Evolutionary conservation across 2,888 invertebrate species (phyloP).

Genomic region (Melikaiella ostensackeni): DNA sequence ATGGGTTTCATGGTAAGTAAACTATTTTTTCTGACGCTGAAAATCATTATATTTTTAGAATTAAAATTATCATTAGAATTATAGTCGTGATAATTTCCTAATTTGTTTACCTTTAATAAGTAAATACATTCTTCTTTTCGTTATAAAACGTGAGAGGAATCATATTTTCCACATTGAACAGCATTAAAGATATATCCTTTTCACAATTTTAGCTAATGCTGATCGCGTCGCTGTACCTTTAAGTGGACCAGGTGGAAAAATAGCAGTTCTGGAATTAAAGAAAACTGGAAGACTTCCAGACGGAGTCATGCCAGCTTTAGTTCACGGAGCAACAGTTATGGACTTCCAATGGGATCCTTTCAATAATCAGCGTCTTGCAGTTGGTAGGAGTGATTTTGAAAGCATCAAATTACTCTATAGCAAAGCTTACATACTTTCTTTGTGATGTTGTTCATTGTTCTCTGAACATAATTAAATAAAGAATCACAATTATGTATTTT

Average conservation of each 20-base stretch:
- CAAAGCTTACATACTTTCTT: constrained; percentile 48
- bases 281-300: constrained; percentile 88
- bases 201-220: constrained; percentile 83
- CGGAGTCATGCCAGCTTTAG: constrained; percentile 90
- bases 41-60: neutral
- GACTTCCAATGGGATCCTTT: constrained; percentile 98
- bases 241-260: constrained; percentile 93
- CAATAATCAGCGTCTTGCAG: constrained; percentile 86
- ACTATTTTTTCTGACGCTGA: neutral
- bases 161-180: neutral
- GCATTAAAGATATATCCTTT: constrained; percentile 36
- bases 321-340: constrained; percentile 92
- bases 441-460: neutral
- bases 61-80: too few species aligned
- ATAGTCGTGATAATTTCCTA: too few species aligned
- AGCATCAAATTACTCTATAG: neutral
- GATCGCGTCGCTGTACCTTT: constrained; percentile 93
- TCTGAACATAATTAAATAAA: constrained; percentile 8
- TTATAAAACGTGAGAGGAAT: too few species aligned
- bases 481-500: constrained; percentile 32
- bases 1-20: constrained; percentile 90
- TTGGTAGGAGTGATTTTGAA: constrained; percentile 78
- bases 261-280: constrained; percentile 90
- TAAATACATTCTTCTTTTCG: too few species aligned
- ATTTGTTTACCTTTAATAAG: too few species aligned